These are phyloP conservation scores for Andricus grossulariae DNA, from an alignment of 1,140 invertebrate species.

Conservation along the genomic window DNA sequence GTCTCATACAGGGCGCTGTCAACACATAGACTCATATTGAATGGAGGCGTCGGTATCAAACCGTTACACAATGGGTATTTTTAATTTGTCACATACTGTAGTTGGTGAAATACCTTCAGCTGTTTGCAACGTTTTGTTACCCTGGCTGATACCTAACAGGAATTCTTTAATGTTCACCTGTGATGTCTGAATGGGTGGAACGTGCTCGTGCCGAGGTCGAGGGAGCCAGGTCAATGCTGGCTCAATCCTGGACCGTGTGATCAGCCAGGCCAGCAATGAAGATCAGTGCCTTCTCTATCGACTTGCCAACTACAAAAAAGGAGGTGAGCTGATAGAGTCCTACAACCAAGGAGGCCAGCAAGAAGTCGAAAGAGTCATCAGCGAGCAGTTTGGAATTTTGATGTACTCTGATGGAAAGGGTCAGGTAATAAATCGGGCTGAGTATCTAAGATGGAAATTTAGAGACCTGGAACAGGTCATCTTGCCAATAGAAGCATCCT, in stretches of 20 bases:
- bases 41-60: no score
- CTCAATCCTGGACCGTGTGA: constrained; percentile 90
- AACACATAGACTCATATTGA: no score
- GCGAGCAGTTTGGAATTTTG: constrained; percentile 90
- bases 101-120: no score
- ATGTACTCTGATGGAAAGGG: constrained; percentile 94
- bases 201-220: constrained; percentile 69
- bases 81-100: no score
- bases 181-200: constrained; percentile 74
- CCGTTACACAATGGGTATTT: no score
- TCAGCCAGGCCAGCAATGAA: constrained; percentile 88
- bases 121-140: no score
- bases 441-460: constrained; percentile 95
- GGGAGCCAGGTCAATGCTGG: constrained; percentile 78
- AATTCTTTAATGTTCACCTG: constrained; percentile 38
- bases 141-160: constrained; percentile 32
- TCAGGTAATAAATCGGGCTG: constrained; percentile 89
- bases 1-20: no score
- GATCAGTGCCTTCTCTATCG: constrained; percentile 91
- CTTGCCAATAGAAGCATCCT: constrained; percentile 87
- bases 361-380: constrained; percentile 90
- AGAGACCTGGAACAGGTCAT: constrained; percentile 88
- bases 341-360: constrained; percentile 87
- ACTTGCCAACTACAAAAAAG: constrained; percentile 93
- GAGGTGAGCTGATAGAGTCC: constrained; percentile 89